phyloP scores from a whole-genome alignment of 1,140 invertebrate species.

The Megathymus violae region DNA sequence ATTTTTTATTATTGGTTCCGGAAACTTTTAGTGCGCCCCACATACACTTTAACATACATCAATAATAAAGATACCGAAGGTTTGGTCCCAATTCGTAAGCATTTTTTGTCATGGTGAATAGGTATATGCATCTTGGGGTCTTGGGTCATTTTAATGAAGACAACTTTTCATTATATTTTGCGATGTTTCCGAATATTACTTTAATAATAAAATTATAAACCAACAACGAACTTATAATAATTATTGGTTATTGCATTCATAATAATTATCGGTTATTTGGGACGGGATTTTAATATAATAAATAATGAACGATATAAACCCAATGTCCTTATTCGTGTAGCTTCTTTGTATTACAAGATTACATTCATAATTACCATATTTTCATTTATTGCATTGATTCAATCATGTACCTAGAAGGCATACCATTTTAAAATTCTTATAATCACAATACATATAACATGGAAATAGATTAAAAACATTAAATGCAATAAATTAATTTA shows the following conservation, averaged over 20 bases:
- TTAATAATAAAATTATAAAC: not conserved
- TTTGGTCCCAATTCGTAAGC: conserved; percentile 2
- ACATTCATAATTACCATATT: not conserved
- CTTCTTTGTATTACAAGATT: not conserved
- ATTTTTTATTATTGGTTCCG: too few species aligned
- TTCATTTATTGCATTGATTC: not conserved
- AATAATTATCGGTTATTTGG: too few species aligned
- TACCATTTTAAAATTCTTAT: not conserved
- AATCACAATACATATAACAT: not conserved
- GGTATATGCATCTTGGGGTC: not conserved
- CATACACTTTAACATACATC: too few species aligned
- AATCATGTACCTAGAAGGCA: not conserved
- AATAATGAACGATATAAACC: too few species aligned
- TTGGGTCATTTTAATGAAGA: too few species aligned
- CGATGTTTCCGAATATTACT: not conserved
- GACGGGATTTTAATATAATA: too few species aligned
- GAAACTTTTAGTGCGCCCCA: too few species aligned
- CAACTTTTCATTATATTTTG: not conserved
- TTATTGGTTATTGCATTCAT: too few species aligned
- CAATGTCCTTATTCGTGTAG: too few species aligned
- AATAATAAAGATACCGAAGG: not conserved
- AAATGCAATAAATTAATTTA: not conserved
- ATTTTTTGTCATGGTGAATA: not conserved
- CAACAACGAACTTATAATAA: too few species aligned
- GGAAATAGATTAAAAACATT: not conserved